Percentiles rank a stretch among this genome's conserved stretches.
These are phyloP conservation scores for Ameiurus melas DNA, from an alignment of 2,113 vertebrate genomes.

Conservation along the genomic window DNA sequence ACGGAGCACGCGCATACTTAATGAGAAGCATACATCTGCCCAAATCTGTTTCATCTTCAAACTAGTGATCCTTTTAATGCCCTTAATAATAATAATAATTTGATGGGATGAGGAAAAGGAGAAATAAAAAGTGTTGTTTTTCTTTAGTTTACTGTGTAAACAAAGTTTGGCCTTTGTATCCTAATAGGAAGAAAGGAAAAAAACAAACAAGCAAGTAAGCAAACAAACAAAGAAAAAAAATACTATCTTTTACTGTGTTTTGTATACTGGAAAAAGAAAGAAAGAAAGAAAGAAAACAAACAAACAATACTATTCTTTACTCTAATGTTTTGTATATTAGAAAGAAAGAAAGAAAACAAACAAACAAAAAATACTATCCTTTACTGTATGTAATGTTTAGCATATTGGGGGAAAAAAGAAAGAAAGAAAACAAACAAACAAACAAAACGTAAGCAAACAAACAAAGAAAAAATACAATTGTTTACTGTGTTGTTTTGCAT, in stretches of 20 bases:
- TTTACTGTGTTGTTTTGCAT: neutral
- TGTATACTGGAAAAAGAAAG: neutral
- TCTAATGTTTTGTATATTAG: no score
- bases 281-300: neutral
- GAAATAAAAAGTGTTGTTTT: neutral
- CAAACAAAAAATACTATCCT: no score
- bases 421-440: neutral
- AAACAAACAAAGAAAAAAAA: neutral
- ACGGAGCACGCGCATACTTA: neutral
- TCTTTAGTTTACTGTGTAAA: neutral
- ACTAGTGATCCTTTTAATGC: neutral
- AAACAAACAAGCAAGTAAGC: neutral
- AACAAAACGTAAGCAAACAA: neutral
- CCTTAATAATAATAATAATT: neutral
- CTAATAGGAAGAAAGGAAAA: neutral
- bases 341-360: no score
- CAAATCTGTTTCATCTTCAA: neutral
- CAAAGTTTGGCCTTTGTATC: neutral
- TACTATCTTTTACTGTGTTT: neutral
- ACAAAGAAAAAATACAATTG: neutral
- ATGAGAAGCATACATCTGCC: neutral
- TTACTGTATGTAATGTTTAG: no score
- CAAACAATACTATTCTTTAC: no score
- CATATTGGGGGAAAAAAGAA: neutral
- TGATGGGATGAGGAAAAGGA: neutral